These are phyloP conservation scores for Hecatera dysodea DNA, from an alignment of 2,888 invertebrate genomes.

Conservation along the genomic window DNA sequence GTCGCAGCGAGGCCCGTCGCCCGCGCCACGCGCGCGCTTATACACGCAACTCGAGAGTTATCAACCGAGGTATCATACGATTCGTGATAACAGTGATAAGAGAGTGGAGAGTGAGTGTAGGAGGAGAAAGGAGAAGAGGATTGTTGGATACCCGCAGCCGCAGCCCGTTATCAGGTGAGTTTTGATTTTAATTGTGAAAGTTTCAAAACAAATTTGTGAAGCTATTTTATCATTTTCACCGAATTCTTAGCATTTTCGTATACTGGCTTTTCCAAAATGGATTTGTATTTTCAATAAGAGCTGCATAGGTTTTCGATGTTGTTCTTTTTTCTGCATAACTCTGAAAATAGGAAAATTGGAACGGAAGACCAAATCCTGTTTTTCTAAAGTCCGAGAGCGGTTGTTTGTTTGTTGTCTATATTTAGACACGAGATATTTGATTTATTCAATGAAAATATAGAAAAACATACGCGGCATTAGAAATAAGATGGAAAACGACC, in stretches of 20 bases:
- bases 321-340: not conserved
- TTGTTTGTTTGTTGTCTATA: constrained; percentile 2
- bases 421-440: not conserved
- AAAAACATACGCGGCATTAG: not conserved
- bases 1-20: constrained; percentile 81
- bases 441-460: not conserved
- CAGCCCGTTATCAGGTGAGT: constrained; percentile 81
- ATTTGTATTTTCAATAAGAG: not conserved
- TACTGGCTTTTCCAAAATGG: not conserved
- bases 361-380: not conserved
- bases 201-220: not conserved
- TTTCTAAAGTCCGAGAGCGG: not conserved
- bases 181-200: constrained; percentile 15
- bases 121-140: constrained; percentile 82
- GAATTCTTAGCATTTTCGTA: not conserved
- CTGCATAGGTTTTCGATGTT: not conserved
- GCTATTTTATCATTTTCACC: not conserved
- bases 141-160: constrained; percentile 74
- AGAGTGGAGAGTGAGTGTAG: constrained; percentile 87
- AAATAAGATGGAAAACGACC: not conserved
- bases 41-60: constrained; percentile 89
- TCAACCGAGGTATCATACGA: constrained; percentile 88
- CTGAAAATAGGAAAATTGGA: not conserved
- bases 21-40: constrained; percentile 87
- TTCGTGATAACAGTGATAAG: constrained; percentile 87